Conservation (phyloP, 2,113 vertebrate genomes). For the Otolemur garnettii region DNA sequence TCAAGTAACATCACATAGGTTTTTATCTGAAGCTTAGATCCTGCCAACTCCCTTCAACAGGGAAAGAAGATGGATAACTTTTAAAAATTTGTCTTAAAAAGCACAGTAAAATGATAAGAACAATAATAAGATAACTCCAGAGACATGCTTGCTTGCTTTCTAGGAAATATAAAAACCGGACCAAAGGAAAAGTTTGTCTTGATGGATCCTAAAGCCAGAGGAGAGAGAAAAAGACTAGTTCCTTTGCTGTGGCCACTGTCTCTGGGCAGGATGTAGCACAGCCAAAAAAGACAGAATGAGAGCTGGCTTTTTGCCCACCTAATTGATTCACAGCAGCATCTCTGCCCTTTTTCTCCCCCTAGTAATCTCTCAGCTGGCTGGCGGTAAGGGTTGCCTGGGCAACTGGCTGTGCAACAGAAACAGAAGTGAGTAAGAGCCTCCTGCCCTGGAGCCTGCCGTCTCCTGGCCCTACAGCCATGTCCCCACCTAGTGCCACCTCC, state of each 20-base stretch:
- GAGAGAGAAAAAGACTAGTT: slow-evolving; percentile 48
- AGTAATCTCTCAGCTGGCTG: not conserved
- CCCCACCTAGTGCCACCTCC: not conserved
- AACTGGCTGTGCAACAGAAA: not conserved
- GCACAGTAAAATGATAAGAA: slow-evolving; percentile 53
- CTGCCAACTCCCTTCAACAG: not conserved
- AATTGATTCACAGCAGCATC: not conserved
- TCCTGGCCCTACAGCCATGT: not conserved
- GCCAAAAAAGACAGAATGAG: not conserved
- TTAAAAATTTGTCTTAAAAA: slow-evolving; percentile 66
- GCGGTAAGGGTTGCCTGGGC: not conserved
- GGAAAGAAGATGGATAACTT: not conserved
- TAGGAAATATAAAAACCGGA: slow-evolving; percentile 60
- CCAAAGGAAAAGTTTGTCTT: slow-evolving; percentile 42
- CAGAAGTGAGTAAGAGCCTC: not conserved
- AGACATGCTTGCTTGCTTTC: slow-evolving; percentile 54
- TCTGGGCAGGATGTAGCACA: slow-evolving; percentile 7
- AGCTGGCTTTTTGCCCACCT: not conserved
- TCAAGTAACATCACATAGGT: not conserved
- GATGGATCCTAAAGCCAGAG: slow-evolving; percentile 7
- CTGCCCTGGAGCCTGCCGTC: not conserved
- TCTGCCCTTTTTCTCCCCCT: not conserved
- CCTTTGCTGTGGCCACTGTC: not conserved
- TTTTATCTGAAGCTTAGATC: slow-evolving; percentile 39
- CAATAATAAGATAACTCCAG: slow-evolving; percentile 45